These are phyloP conservation scores for Carcharodon carcharias DNA, from an alignment of 2,797 vertebrate genomes.

Conservation along the genomic window DNA sequence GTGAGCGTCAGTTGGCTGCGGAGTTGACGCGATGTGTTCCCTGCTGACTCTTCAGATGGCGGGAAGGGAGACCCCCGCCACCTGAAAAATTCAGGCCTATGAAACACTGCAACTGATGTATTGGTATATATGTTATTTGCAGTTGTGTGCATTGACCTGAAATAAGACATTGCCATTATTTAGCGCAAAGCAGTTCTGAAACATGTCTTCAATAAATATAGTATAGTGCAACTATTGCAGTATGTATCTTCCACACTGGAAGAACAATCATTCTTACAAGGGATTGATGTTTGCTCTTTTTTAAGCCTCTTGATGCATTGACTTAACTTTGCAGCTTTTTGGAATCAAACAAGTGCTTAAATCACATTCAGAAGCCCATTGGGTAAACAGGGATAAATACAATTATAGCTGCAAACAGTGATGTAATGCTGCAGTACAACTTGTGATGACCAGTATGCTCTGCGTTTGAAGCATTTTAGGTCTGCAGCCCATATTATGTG, in stretches of 20 bases:
- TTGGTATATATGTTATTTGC: neutral
- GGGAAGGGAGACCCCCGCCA: too few relatives aligned
- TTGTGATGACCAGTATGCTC: neutral
- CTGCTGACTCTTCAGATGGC: too few relatives aligned
- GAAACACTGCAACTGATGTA: neutral
- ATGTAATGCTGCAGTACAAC: neutral
- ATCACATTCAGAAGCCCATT: neutral
- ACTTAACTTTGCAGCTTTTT: neutral
- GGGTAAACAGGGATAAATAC: neutral
- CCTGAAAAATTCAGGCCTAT: neutral
- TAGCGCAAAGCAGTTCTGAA: neutral
- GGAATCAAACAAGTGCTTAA: neutral
- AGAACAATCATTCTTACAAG: neutral
- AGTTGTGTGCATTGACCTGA: slow-evolving; percentile 8
- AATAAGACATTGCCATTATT: neutral
- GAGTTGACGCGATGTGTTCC: too few relatives aligned
- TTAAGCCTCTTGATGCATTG: neutral
- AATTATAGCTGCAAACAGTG: neutral
- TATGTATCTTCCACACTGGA: neutral
- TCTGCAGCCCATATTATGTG: neutral
- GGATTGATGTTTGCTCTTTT: neutral
- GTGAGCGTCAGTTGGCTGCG: too few relatives aligned
- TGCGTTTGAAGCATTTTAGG: neutral
- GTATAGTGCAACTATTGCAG: neutral
- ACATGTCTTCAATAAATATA: neutral